phyloP scores from a whole-genome alignment of 2,113 vertebrate genomes.

The Tetrao urogallus region DNA sequence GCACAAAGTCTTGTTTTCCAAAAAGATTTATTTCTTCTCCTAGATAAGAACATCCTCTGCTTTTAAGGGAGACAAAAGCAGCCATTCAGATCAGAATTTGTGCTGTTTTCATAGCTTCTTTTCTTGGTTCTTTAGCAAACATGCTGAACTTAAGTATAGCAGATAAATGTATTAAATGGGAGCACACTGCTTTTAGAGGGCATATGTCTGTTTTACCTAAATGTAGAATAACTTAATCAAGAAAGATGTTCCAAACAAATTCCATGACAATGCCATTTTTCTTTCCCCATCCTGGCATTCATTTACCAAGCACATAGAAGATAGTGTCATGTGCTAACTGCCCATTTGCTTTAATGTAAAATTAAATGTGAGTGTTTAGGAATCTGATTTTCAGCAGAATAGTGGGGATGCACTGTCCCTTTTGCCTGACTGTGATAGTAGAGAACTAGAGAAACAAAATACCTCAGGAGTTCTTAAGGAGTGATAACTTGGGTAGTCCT shows the following conservation, averaged over 20 bases:
- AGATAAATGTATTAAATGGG: background rate
- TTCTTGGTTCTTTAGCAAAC: background rate
- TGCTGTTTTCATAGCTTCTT: background rate
- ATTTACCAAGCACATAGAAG: background rate
- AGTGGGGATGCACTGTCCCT: background rate
- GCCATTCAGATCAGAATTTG: background rate
- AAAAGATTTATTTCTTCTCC: constrained; percentile 21
- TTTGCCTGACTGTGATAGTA: background rate
- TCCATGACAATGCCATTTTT: background rate
- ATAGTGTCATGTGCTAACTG: background rate
- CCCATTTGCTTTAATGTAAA: background rate
- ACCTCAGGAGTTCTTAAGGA: background rate
- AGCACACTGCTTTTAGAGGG: background rate
- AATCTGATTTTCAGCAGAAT: background rate
- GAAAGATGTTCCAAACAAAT: background rate
- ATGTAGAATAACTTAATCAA: background rate
- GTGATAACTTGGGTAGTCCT: background rate
- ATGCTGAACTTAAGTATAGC: background rate
- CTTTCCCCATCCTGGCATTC: background rate
- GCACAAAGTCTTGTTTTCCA: background rate
- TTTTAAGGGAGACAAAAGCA: constrained; percentile 9
- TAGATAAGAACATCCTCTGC: background rate
- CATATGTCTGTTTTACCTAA: background rate
- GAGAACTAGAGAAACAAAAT: background rate
- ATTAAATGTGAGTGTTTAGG: background rate